Evolutionary conservation across 2,113 vertebrate genomes (phyloP), one percentile per base, ranked within the genome.

Genomic region (Prionailurus viverrinus): DNA sequence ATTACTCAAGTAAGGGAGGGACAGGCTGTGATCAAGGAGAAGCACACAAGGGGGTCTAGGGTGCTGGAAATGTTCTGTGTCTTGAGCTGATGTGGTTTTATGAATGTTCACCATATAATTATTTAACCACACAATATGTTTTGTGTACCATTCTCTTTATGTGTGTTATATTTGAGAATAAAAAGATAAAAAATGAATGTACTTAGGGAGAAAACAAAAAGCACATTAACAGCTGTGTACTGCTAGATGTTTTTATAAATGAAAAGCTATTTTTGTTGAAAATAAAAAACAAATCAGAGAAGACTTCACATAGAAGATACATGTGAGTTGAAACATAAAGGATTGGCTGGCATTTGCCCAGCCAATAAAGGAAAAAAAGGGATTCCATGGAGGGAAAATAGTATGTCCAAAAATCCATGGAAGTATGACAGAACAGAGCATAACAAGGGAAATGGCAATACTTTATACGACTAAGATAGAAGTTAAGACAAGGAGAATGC

Each of bases 191-290:
- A 85, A 36, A 33, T 61, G 29, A 89, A 90, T 69, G 33, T 83
- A 89, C 14, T 61, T 88, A 16, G 51, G 41, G 3, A 10, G 33
- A 65, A 31, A 53, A 0, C 23, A n/a, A 55, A 83, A 92, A 76
- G 10, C 41, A 79, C 31, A 68, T 81, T 76, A 94, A 71, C 39
- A 71, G 19, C 51, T 82, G 27, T 71, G 21, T 65, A 73, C 10
- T 80, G 16, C 45, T 84, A 84, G 45, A 68, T 79, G 63, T 69
- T 39, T 74, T 86, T 83, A 48, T 78, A 96, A 81, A 69, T 65
- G 45, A 36, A 95, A 95, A 91, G n/a, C 31, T 39, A 79, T 55
- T 85, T 89, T 92, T 80, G 33, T 51, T 85, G n/a, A 80, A 89
- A 94, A 80, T 23, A 25, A 53, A 63, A 86, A 89, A 74, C 25